Evolutionary conservation across 2,113 vertebrate species (phyloP).

Genomic region (Ancistrus triradiatus): DNA sequence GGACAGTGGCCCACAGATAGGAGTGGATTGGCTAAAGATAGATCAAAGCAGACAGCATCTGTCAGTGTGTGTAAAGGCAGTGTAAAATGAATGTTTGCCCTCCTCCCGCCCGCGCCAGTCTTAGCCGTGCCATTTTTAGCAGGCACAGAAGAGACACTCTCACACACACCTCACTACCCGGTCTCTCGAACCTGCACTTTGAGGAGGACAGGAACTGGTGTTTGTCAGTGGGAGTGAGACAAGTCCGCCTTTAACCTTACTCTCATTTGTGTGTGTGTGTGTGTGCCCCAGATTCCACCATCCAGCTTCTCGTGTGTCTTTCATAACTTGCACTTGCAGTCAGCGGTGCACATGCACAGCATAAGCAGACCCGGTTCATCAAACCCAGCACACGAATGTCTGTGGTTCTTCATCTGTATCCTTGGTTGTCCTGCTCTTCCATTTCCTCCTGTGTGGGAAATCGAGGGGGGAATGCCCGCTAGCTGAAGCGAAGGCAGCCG

Average conservation of each 20-base stretch:
- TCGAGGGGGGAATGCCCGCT: slow-evolving; percentile 16
- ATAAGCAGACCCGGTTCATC: background rate
- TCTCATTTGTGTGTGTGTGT: too few species aligned
- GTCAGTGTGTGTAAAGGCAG: slow-evolving; percentile 51
- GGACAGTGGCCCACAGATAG: slow-evolving; percentile 38
- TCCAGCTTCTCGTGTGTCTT: background rate
- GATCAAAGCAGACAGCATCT: slow-evolving; percentile 56
- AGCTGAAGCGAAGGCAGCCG: slow-evolving; percentile 41
- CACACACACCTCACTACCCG: background rate
- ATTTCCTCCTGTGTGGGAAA: background rate
- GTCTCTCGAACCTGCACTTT: background rate
- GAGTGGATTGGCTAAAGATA: slow-evolving; percentile 46
- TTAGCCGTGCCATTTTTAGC: slow-evolving; percentile 43
- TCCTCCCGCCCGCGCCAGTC: slow-evolving; percentile 31
- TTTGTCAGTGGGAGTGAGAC: slow-evolving; percentile 20
- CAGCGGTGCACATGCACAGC: background rate
- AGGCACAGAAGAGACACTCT: slow-evolving; percentile 9
- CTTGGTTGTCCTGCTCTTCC: slow-evolving; percentile 1
- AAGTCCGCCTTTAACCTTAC: background rate
- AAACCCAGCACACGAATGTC: background rate
- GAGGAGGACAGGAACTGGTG: slow-evolving; percentile 21
- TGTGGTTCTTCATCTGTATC: background rate
- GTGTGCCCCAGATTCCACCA: background rate
- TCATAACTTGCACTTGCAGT: slow-evolving; percentile 6
- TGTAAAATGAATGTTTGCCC: slow-evolving; percentile 50